These are phyloP conservation scores for Epinephelus cyanopodus DNA, from an alignment of 2,113 vertebrate species.

Conservation along the genomic window DNA sequence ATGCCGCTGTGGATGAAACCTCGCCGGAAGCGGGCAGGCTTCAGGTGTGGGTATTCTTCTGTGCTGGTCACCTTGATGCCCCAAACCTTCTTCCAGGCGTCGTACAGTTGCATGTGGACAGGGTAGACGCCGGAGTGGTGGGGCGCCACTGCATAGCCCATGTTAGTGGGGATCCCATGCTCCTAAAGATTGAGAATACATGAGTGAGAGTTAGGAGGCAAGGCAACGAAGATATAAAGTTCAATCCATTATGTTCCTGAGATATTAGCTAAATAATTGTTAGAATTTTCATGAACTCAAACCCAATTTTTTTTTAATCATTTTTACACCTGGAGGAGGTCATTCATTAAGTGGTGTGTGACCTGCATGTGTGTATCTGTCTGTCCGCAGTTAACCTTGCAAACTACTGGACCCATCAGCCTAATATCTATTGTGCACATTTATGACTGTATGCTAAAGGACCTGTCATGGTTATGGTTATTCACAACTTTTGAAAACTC, in stretches of 20 bases:
- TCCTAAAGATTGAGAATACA: conserved; percentile 83
- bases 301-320: neutral
- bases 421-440: too few species aligned
- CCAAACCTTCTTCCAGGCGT: conserved; percentile 99
- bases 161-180: conserved; percentile 96
- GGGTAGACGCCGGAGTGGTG: conserved; percentile 98
- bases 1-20: conserved; percentile 97
- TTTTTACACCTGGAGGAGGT: too few species aligned
- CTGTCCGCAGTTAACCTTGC: too few species aligned
- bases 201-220: neutral
- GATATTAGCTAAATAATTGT: neutral
- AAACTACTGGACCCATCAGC: too few species aligned
- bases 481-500: too few species aligned
- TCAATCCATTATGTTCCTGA: neutral
- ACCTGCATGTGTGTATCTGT: too few species aligned
- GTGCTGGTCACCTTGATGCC: conserved; percentile 96
- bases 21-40: conserved; percentile 94
- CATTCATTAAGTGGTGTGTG: too few species aligned
- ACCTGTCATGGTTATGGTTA: too few species aligned
- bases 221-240: neutral
- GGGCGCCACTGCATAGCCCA: conserved; percentile 97
- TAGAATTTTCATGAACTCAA: neutral
- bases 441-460: too few species aligned
- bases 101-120: conserved; percentile 94
- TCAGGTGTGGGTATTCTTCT: conserved; percentile 97